Evolutionary conservation across 2,797 vertebrate species (phyloP).

Genomic region (Myotis vivesi): DNA sequence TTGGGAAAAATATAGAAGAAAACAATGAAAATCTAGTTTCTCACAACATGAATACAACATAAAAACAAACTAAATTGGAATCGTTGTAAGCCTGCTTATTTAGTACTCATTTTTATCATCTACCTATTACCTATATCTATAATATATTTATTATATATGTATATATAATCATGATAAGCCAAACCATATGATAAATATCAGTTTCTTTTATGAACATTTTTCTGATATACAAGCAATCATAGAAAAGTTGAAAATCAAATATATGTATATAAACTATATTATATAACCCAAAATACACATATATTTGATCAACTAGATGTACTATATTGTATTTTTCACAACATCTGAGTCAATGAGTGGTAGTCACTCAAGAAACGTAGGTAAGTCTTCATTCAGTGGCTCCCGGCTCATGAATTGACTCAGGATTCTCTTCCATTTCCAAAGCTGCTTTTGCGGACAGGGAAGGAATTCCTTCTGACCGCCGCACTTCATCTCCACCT

Average conservation of each 20-base stretch:
- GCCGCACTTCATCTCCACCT: neutral
- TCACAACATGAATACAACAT: neutral
- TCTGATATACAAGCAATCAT: neutral
- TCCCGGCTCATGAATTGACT: neutral
- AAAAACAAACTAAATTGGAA: neutral
- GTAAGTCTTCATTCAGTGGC: neutral
- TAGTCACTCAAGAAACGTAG: neutral
- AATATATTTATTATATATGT: neutral
- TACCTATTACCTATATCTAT: neutral
- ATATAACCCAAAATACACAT: neutral
- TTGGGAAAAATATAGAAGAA: neutral
- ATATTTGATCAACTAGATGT: neutral
- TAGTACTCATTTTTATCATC: neutral
- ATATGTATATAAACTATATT: neutral
- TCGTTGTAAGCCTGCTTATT: constrained; percentile 1
- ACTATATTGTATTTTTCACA: neutral
- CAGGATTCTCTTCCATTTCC: neutral
- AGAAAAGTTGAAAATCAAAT: neutral
- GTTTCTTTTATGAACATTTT: neutral
- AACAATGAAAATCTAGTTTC: constrained; percentile 7
- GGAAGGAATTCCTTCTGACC: neutral
- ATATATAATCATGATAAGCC: constrained; percentile 40
- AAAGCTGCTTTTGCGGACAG: neutral
- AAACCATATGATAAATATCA: constrained; percentile 40
- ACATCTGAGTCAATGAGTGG: neutral